These are phyloP conservation scores for Molothrus aeneus DNA, from an alignment of 2,797 vertebrate genomes.

Conservation along the genomic window DNA sequence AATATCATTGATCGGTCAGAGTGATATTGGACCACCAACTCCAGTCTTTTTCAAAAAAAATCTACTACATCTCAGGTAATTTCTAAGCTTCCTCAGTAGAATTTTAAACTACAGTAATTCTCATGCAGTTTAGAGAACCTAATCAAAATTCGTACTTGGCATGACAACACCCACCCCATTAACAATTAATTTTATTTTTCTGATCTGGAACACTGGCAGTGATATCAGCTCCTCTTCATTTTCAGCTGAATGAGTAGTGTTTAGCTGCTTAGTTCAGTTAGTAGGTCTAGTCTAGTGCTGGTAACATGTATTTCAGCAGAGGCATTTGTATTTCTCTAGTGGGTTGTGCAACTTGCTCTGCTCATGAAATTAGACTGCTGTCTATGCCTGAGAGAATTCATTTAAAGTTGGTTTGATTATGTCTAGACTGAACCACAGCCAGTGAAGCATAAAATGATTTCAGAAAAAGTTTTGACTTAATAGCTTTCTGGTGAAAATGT, in stretches of 20 bases:
- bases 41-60: neutral
- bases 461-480: conserved; percentile 38
- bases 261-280: neutral
- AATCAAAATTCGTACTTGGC: neutral
- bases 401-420: conserved; percentile 46
- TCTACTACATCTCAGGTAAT: neutral
- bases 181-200: conserved; percentile 5
- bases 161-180: neutral
- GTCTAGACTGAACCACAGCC: conserved; percentile 6
- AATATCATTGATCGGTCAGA: neutral
- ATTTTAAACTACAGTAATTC: neutral
- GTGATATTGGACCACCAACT: neutral
- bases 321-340: neutral
- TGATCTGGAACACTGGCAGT: neutral
- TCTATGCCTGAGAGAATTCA: conserved; percentile 27
- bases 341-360: neutral
- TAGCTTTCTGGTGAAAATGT: conserved; percentile 25
- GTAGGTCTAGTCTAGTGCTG: neutral
- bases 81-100: neutral
- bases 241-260: neutral
- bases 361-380: conserved; percentile 34
- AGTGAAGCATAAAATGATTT: conserved; percentile 49
- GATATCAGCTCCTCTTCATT: neutral
- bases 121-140: neutral
- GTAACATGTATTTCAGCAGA: neutral